Evolutionary conservation across 2,113 vertebrate genomes (phyloP).

Genomic region (Syngnathus typhle): DNA sequence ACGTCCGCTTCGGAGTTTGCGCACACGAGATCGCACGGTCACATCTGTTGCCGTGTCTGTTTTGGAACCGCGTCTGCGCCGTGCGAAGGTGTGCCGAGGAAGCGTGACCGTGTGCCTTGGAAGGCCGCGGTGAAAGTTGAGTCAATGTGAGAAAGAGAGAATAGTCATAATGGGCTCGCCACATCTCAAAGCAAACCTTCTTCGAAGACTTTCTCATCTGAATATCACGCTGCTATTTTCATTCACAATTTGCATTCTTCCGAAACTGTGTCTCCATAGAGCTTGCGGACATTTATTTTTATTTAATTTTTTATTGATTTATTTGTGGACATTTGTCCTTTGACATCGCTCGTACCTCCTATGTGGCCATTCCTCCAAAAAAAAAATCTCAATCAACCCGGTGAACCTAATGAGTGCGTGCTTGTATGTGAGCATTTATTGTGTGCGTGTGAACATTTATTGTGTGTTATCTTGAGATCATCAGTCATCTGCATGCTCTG

Average conservation of each 20-base stretch:
- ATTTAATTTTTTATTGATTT: too few species aligned
- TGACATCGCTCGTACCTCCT: not conserved
- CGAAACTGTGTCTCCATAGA: conserved; percentile 1
- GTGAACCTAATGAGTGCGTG: not conserved
- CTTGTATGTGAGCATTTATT: not conserved
- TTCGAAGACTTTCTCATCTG: conserved; percentile 2
- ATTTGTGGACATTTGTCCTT: not conserved
- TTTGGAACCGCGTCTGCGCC: conserved; percentile 24
- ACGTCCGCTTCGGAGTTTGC: conserved; percentile 36
- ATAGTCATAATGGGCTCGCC: conserved; percentile 6
- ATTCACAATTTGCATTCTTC: not conserved
- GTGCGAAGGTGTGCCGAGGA: not conserved
- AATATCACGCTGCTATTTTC: not conserved
- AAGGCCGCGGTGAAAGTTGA: conserved; percentile 50
- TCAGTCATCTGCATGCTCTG: conserved; percentile 8
- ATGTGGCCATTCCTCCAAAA: not conserved
- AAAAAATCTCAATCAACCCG: not conserved
- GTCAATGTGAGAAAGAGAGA: conserved; percentile 45
- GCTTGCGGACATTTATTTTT: not conserved
- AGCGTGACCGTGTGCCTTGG: not conserved
- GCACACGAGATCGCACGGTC: conserved; percentile 42
- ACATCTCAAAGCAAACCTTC: not conserved
- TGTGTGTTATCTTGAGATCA: not conserved
- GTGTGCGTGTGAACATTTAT: not conserved
- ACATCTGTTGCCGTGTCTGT: conserved; percentile 44